Conservation (phyloP, 2,888 invertebrate species). For the Catotricha subobsoleta region DNA sequence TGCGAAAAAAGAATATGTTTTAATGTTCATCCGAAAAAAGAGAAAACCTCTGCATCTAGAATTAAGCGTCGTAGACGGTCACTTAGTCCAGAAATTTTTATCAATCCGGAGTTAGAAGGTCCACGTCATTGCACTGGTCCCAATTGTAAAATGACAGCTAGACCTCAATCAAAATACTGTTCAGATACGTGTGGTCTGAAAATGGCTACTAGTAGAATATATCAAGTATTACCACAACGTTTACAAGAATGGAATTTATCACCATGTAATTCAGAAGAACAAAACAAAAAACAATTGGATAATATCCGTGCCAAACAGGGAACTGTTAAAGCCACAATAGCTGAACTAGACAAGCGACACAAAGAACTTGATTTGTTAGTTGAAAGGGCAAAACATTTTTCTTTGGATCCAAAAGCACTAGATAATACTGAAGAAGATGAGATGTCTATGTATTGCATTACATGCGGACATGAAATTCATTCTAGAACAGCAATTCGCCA, state of each 20-base stretch:
- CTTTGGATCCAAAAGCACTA: conserved; percentile 41
- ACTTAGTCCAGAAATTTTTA: conserved; percentile 22
- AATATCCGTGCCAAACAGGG: conserved; percentile 62
- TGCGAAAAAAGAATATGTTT: conserved; percentile 35
- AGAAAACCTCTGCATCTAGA: conserved; percentile 14
- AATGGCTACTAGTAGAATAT: conserved; percentile 69
- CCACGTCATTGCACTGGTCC: conserved; percentile 85
- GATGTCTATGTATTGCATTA: conserved; percentile 80
- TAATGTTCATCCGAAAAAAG: conserved; percentile 19
- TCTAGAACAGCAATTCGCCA: conserved; percentile 83
- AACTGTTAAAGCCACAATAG: conserved; percentile 57
- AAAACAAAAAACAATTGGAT: conserved; percentile 48
- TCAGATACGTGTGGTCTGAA: conserved; percentile 79
- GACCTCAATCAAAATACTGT: conserved; percentile 79
- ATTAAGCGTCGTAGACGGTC: conserved; percentile 14
- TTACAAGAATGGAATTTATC: conserved; percentile 87
- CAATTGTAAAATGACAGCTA: conserved; percentile 60
- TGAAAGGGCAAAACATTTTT: conserved; percentile 55
- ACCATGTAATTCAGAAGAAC: conserved; percentile 71
- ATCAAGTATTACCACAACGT: conserved; percentile 71
- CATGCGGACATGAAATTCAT: conserved; percentile 91
- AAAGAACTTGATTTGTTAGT: conserved; percentile 62
- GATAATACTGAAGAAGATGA: conserved; percentile 44
- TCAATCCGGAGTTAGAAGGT: conserved; percentile 36
- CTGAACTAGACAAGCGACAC: conserved; percentile 63